These are phyloP conservation scores for Chelonoidis abingdonii DNA, from an alignment of 2,113 vertebrate species.

Conservation along the genomic window DNA sequence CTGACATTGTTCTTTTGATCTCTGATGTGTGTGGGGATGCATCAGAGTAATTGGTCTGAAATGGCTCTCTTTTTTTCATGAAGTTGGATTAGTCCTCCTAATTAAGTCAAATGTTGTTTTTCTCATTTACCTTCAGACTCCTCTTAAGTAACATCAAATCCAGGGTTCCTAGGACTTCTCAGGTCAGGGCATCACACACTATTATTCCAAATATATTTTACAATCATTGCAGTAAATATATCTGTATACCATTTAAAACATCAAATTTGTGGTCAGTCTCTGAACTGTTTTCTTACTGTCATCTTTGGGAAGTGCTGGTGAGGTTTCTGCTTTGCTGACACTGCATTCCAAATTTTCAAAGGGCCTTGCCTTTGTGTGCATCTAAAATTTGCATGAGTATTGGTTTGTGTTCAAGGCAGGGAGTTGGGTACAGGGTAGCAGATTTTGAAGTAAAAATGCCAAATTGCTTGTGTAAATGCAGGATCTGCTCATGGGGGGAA, in stretches of 20 bases:
- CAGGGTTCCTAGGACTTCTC: background rate
- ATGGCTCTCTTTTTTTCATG: conserved; percentile 56
- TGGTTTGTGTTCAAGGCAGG: background rate
- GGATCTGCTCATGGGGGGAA: background rate
- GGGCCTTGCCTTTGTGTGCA: background rate
- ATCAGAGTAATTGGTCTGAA: conserved; percentile 50
- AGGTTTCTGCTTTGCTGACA: background rate
- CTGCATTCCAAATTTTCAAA: background rate
- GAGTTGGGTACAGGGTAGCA: background rate
- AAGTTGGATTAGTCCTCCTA: conserved; percentile 51
- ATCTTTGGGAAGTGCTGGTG: background rate
- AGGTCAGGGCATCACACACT: background rate
- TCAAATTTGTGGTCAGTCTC: background rate
- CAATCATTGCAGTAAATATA: background rate
- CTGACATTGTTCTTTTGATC: conserved; percentile 48
- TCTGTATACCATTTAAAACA: background rate
- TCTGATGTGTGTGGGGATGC: rapidly evolving
- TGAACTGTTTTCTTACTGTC: rapidly evolving
- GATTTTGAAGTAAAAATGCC: background rate
- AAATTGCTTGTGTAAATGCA: background rate
- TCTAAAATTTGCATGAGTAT: background rate
- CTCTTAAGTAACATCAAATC: conserved; percentile 24
- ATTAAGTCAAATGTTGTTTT: conserved; percentile 57
- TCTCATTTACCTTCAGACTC: conserved; percentile 8
- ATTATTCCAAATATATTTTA: background rate